phyloP scores from a whole-genome alignment of 1,140 invertebrate species.

The Drosophila pandora region DNA sequence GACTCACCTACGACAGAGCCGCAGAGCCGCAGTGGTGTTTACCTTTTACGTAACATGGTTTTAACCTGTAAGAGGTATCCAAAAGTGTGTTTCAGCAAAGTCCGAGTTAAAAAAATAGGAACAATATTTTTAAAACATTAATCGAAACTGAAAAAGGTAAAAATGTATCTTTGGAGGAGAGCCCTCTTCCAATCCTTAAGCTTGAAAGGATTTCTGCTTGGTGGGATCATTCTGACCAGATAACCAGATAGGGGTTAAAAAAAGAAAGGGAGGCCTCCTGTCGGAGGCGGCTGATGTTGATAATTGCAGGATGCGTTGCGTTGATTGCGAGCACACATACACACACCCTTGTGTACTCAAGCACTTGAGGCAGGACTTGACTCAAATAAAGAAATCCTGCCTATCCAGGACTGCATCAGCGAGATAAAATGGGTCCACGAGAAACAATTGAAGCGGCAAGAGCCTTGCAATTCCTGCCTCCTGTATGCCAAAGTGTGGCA shows the following conservation, averaged over 20 bases:
- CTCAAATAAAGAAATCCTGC: conserved; percentile 79
- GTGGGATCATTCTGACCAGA: background rate
- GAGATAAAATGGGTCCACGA: conserved; percentile 70
- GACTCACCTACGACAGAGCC: conserved; percentile 42
- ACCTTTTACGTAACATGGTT: conserved; percentile 34
- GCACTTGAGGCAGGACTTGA: conserved; percentile 68
- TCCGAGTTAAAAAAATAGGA: background rate
- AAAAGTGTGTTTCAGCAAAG: too few relatives aligned
- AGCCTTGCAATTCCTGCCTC: conserved; percentile 25
- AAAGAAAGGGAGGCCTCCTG: conserved; percentile 10
- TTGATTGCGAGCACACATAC: conserved; percentile 58
- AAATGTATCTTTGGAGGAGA: background rate
- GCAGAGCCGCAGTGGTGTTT: conserved; percentile 29
- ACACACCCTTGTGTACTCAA: conserved; percentile 6
- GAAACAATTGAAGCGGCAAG: conserved; percentile 63
- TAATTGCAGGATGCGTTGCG: conserved; percentile 81
- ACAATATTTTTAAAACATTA: background rate
- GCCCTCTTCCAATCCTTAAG: background rate
- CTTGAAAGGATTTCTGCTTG: background rate
- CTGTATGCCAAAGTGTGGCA: conserved; percentile 44
- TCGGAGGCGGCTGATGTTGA: conserved; percentile 60
- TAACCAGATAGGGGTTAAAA: conserved; percentile 32
- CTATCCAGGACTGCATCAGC: conserved; percentile 57
- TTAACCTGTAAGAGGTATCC: conserved; percentile 40
- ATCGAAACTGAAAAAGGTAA: background rate